These are phyloP conservation scores for Gasterosteus nipponicus DNA, from an alignment of 2,113 vertebrate genomes.

Conservation along the genomic window DNA sequence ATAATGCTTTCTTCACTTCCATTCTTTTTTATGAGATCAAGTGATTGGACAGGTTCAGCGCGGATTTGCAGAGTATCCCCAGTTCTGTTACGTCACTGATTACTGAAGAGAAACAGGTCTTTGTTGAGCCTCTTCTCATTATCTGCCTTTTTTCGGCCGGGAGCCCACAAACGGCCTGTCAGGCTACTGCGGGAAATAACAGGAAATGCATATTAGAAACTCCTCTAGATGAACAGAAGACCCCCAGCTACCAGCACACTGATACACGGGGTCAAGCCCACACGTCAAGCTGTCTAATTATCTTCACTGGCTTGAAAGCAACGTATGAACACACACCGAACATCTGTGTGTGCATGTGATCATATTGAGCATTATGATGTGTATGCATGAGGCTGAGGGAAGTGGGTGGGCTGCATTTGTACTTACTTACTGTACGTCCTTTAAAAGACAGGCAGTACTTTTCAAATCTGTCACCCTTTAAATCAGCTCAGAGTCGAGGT, in stretches of 20 bases:
- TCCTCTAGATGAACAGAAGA: not conserved
- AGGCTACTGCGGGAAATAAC: not conserved
- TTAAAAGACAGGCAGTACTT: not conserved
- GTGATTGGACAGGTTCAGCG: constrained; percentile 22
- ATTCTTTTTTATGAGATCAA: constrained; percentile 54
- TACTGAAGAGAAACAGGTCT: constrained; percentile 31
- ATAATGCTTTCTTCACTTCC: constrained; percentile 23
- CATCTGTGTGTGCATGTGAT: not conserved
- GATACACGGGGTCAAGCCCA: not conserved
- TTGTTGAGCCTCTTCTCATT: constrained; percentile 22
- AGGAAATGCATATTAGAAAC: not conserved
- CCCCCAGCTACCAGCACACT: not conserved
- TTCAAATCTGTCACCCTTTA: not conserved
- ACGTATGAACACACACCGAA: not conserved
- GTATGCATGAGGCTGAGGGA: not conserved
- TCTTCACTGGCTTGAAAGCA: not conserved
- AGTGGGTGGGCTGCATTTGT: not conserved
- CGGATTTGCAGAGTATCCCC: constrained; percentile 28
- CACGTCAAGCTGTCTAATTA: constrained; percentile 10
- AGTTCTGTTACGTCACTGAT: constrained; percentile 18
- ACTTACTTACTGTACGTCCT: not conserved
- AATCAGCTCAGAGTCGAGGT: not conserved
- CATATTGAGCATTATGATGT: not conserved
- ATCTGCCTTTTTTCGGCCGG: not conserved
- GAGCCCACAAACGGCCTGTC: constrained; percentile 7